A percentile compares a stretch with the other conserved stretches of the same genome.
phyloP scores from a whole-genome alignment of 2,888 invertebrate species.

The Agrotis ipsilon region DNA sequence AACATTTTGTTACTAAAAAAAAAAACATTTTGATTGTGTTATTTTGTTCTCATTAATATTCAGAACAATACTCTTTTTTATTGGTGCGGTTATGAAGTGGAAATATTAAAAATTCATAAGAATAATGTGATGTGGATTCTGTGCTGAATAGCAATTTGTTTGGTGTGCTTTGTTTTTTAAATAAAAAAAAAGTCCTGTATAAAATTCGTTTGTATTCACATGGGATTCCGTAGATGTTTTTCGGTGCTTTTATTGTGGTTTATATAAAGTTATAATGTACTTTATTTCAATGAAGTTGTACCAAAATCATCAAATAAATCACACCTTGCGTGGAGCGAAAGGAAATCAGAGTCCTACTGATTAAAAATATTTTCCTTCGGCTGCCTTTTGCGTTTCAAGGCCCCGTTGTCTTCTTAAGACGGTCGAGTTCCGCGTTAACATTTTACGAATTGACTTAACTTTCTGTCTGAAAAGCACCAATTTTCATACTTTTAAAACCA shows the following conservation, averaged over 20 bases:
- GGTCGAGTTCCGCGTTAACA: neutral
- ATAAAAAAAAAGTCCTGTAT: neutral
- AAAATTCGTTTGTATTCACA: neutral
- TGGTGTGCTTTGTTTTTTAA: neutral
- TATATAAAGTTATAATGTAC: neutral
- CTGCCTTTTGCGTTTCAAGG: too few relatives aligned
- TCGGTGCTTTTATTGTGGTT: too few relatives aligned
- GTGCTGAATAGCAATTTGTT: slow-evolving; percentile 34
- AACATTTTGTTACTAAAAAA: slow-evolving; percentile 12
- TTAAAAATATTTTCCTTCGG: too few relatives aligned
- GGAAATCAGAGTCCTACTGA: too few relatives aligned
- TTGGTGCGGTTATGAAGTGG: slow-evolving; percentile 28
- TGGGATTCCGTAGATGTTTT: neutral
- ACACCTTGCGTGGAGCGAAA: too few relatives aligned
- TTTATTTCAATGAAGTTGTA: neutral
- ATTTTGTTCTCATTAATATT: slow-evolving; percentile 32
- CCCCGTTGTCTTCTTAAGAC: too few relatives aligned
- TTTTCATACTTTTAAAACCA: neutral
- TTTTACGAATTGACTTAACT: neutral
- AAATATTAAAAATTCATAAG: slow-evolving; percentile 46
- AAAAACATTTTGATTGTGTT: slow-evolving; percentile 1
- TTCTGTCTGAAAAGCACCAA: neutral
- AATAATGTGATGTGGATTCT: slow-evolving; percentile 7
- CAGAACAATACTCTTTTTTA: slow-evolving; percentile 31
- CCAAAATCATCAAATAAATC: too few relatives aligned